phyloP scores from a whole-genome alignment of 2,888 invertebrate species.

The Dinocampus coccinellae region DNA sequence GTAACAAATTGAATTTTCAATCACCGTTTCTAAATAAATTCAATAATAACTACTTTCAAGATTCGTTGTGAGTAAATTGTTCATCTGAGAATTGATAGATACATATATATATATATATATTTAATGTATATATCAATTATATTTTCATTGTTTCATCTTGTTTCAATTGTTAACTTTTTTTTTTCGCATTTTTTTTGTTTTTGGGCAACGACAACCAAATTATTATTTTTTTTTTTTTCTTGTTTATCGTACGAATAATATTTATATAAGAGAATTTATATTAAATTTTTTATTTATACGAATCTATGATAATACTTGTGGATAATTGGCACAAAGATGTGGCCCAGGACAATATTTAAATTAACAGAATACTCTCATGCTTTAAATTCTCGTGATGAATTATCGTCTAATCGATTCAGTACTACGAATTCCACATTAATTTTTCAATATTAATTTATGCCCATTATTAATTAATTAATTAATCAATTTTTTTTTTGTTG shows the following conservation, averaged over 20 bases:
- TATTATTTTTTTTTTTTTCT: conserved; percentile 18
- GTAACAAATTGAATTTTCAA: background rate
- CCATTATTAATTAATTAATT: too few relatives aligned
- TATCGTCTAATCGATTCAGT: conserved; percentile 5
- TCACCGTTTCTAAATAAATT: conserved; percentile 40
- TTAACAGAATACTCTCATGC: conserved; percentile 22
- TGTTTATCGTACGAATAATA: conserved; percentile 15
- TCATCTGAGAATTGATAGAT: conserved; percentile 39
- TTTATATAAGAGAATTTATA: too few relatives aligned
- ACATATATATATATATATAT: conserved; percentile 22
- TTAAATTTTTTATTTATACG: conserved; percentile 10
- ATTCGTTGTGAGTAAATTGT: conserved; percentile 59
- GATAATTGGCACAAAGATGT: conserved; percentile 48
- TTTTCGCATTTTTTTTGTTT: too few relatives aligned
- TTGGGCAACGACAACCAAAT: too few relatives aligned
- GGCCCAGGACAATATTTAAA: conserved; percentile 38
- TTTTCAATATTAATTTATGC: background rate
- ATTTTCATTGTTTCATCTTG: background rate
- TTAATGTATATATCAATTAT: too few relatives aligned
- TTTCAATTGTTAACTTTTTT: background rate
- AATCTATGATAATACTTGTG: conserved; percentile 44
- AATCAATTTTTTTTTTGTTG: too few relatives aligned
- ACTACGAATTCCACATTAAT: conserved; percentile 13
- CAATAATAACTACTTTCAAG: conserved; percentile 62
- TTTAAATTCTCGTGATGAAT: conserved; percentile 12